A percentile compares a stretch with the other conserved stretches of the same genome.
phyloP scores from a whole-genome alignment of 1,140 invertebrate species.

The Drosophila aff. region DNA sequence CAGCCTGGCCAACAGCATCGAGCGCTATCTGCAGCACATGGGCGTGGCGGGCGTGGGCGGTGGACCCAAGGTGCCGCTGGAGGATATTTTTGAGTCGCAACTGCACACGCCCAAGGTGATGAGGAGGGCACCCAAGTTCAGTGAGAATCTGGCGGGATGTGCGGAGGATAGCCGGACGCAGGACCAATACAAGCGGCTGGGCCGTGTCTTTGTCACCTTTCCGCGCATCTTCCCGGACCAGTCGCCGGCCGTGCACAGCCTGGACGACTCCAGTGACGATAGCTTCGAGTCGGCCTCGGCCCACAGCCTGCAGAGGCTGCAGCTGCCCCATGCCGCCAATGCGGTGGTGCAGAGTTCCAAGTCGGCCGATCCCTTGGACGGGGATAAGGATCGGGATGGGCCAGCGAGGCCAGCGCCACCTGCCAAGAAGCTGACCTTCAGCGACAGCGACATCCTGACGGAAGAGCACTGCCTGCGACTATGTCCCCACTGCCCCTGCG shows the following conservation, averaged over 20 bases:
- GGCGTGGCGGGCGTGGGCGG: slow-evolving; percentile 20
- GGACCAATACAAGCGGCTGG: slow-evolving; percentile 83
- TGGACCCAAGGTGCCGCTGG: slow-evolving; percentile 55
- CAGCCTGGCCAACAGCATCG: slow-evolving; percentile 83
- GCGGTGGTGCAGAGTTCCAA: slow-evolving; percentile 66
- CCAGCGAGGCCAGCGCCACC: slow-evolving; percentile 1
- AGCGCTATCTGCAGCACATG: slow-evolving; percentile 81
- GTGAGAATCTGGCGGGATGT: slow-evolving; percentile 88
- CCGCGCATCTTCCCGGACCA: slow-evolving; percentile 66
- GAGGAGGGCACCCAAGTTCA: slow-evolving; percentile 89
- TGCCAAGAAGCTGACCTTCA: slow-evolving; percentile 77
- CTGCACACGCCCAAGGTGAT: slow-evolving; percentile 86
- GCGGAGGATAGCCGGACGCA: slow-evolving; percentile 86
- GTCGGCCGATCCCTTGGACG: slow-evolving; percentile 80
- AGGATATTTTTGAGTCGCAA: slow-evolving; percentile 83
- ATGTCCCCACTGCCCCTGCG: slow-evolving; percentile 74
- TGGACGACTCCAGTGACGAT: slow-evolving; percentile 74
- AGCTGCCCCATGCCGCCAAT: slow-evolving; percentile 41
- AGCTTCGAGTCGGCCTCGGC: slow-evolving; percentile 84
- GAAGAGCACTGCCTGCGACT: slow-evolving; percentile 65
- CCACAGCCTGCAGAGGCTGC: slow-evolving; percentile 67
- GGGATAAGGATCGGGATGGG: slow-evolving; percentile 4
- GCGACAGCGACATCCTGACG: slow-evolving; percentile 79
- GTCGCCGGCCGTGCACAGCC: slow-evolving; percentile 20
- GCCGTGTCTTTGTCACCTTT: slow-evolving; percentile 81